Conservation (phyloP, 2,113 vertebrate species). For the Morone chrysops region DNA sequence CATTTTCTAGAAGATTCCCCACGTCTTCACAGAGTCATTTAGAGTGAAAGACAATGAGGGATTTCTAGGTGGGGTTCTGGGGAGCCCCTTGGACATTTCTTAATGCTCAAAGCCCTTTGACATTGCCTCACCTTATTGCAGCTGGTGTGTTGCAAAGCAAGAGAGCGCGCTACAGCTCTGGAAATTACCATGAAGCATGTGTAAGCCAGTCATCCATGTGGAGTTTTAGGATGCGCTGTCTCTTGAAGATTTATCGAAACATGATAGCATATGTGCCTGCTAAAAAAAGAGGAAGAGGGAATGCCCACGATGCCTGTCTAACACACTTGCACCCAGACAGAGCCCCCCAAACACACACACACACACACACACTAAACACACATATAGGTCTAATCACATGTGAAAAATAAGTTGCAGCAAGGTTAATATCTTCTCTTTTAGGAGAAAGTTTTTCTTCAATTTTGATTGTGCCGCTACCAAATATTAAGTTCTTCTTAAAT, state of each 20-base stretch:
- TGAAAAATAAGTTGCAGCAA: not conserved
- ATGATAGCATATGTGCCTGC: not conserved
- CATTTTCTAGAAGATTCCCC: constrained; percentile 39
- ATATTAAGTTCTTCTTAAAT: not conserved
- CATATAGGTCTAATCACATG: not conserved
- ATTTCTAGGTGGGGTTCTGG: constrained; percentile 46
- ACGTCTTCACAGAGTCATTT: constrained; percentile 14
- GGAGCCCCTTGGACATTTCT: constrained; percentile 57
- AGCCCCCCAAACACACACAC: not conserved
- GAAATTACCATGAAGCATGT: constrained; percentile 66
- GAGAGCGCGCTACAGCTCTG: constrained; percentile 18
- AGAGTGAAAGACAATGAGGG: constrained; percentile 35
- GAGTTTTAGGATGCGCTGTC: constrained; percentile 64
- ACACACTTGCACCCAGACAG: not conserved
- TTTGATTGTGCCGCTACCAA: not conserved
- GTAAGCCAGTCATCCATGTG: constrained; percentile 62
- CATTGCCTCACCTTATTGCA: constrained; percentile 33
- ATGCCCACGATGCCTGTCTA: not conserved
- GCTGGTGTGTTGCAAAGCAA: constrained; percentile 45
- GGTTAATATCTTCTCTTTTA: not conserved
- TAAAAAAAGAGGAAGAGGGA: constrained; percentile 66
- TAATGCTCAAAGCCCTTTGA: not conserved
- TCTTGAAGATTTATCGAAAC: constrained; percentile 69
- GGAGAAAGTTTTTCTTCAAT: not conserved
- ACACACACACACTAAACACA: not conserved